Conservation (phyloP, 2,888 invertebrate genomes). For the Himalopsyche anomala region DNA sequence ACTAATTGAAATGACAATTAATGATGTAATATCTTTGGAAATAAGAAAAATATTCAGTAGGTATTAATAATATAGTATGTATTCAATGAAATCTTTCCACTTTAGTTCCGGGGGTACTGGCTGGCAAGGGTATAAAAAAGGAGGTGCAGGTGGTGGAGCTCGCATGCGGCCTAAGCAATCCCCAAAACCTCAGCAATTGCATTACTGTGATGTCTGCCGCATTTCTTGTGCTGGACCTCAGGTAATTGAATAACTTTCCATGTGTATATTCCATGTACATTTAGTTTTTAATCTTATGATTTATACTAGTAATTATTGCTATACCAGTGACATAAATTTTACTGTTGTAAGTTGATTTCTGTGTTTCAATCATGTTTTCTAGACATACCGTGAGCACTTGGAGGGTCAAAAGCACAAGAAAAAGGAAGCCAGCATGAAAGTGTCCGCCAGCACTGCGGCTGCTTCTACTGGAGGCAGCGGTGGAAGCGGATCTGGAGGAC, state of each 20-base stretch:
- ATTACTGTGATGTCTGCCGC: slow-evolving; percentile 99
- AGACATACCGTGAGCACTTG: slow-evolving; percentile 96
- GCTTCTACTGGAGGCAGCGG: slow-evolving; percentile 75
- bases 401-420: slow-evolving; percentile 99
- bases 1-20: too few relatives aligned
- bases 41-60: too few relatives aligned
- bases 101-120: slow-evolving; percentile 52
- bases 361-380: slow-evolving; percentile 65
- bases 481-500: slow-evolving; percentile 74
- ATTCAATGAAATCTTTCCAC: not conserved
- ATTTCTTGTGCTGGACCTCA: slow-evolving; percentile 97
- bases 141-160: slow-evolving; percentile 73
- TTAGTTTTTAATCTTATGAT: not conserved
- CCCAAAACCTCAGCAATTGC: slow-evolving; percentile 94
- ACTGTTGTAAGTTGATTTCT: too few relatives aligned
- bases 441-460: slow-evolving; percentile 80
- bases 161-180: slow-evolving; percentile 86
- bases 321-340: too few relatives aligned
- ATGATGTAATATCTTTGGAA: too few relatives aligned
- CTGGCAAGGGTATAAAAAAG: slow-evolving; percentile 80
- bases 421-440: slow-evolving; percentile 92
- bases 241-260: slow-evolving; percentile 71
- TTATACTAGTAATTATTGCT: too few relatives aligned
- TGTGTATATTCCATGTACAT: not conserved
- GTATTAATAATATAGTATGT: not conserved